Evolutionary conservation across 2,888 invertebrate species (phyloP).

Genomic region (Tipula confusa): DNA sequence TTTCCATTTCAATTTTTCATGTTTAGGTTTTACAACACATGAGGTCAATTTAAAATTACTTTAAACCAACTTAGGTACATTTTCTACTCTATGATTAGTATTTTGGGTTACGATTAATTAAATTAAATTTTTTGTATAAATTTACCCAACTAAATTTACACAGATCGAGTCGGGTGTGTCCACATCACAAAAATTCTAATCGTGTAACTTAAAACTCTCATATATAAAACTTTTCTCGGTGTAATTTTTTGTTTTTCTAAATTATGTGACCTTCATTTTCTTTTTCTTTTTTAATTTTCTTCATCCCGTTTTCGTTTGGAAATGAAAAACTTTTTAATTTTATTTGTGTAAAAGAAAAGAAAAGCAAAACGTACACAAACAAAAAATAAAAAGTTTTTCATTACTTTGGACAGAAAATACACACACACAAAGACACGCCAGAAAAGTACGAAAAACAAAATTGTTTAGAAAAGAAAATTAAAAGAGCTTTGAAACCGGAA

Average conservation of each 20-base stretch:
- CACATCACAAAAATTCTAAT: not conserved
- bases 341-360: not conserved
- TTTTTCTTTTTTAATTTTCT: no score
- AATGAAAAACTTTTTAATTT: not conserved
- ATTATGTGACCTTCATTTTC: not conserved
- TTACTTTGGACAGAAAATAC: not conserved
- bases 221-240: not conserved
- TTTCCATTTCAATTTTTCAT: not conserved
- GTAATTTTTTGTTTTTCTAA: not conserved
- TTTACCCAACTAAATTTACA: no score
- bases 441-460: not conserved
- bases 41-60: not conserved
- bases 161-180: not conserved
- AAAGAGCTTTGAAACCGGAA: conserved; percentile 3
- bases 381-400: not conserved
- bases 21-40: not conserved
- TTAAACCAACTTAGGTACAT: not conserved
- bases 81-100: not conserved
- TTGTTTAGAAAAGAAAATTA: conserved; percentile 12
- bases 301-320: not conserved
- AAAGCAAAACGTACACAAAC: not conserved
- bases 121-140: not conserved
- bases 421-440: not conserved
- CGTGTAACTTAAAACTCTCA: not conserved
- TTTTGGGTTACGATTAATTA: not conserved